Evolutionary conservation across 30 jellyfish, hydroid and myxozoan species (phyloP), one percentile per base, ranked within the genome.

Genomic region (Mastigias papua): DNA sequence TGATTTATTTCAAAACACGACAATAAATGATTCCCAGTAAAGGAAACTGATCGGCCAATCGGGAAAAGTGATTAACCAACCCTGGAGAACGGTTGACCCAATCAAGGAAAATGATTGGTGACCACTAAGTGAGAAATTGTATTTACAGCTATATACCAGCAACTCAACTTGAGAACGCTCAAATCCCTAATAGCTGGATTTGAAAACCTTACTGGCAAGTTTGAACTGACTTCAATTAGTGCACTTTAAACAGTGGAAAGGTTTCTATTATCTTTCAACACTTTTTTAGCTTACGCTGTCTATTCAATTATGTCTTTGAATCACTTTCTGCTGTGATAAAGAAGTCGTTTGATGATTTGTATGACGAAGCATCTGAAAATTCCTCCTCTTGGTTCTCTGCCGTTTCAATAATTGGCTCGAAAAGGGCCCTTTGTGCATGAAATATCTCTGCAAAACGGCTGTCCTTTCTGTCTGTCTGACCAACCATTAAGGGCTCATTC

Each of bases 401-500:
- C 8, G 75, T 28, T 37, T 84, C 94, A 2, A 48, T 77, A 30
- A 85, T 85, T 25, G 94, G 88, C 66, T 85, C 94, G 16, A 85
- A 85, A 31, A 70, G 29, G 31, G 57, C 78, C 74, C 51, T 85
- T 67, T 85, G 94, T 22, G 94, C 87, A 51, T 85, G 72, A 67
- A 85, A 85, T 13, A 85, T 85, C 49, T 85, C 94, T 13, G 88
- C 57, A 9, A 85, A 75, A 26, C 83, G 80, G 34, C 87, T 48
- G 61, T 73, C 83, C 34, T 81, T 77, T 28, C 88, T 70, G 30
- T 75, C 94, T 3, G 85, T 54, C 23, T 51, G 65, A 6, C 88
- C 88, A 21, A 42, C 48, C 66, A 23, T 63, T 28, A 75, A 50
- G 3, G 33, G 70, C 63, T 73, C 94, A 63, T 37, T 66, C 30